Evolutionary conservation across 2,797 vertebrate genomes (phyloP).

Genomic region (Anas bernieri): DNA sequence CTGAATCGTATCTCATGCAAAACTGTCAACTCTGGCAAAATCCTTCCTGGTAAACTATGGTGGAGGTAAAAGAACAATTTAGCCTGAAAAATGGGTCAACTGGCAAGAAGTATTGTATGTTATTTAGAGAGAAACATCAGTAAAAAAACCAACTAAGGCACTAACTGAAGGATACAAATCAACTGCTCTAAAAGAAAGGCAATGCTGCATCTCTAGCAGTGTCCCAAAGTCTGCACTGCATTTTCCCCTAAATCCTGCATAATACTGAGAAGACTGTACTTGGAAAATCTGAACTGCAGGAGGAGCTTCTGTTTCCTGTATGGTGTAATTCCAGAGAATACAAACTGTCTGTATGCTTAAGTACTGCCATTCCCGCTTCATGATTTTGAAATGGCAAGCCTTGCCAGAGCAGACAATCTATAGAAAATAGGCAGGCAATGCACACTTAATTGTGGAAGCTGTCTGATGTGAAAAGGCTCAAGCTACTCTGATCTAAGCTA

Average conservation of each 20-base stretch:
- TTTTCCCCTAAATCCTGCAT: not conserved
- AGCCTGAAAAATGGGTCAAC: not conserved
- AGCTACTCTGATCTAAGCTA: not conserved
- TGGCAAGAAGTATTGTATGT: not conserved
- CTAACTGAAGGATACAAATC: not conserved
- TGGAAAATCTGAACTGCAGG: not conserved
- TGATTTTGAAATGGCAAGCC: not conserved
- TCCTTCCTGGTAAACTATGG: not conserved
- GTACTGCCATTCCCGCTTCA: not conserved
- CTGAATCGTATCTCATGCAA: not conserved
- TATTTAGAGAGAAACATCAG: not conserved
- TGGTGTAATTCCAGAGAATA: not conserved
- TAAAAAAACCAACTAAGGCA: not conserved
- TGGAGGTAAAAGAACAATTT: not conserved
- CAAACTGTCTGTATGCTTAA: not conserved
- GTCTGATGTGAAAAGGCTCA: not conserved
- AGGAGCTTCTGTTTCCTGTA: not conserved
- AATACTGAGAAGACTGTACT: not conserved
- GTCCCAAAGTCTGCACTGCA: not conserved
- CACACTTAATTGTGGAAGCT: not conserved
- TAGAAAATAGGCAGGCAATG: not conserved
- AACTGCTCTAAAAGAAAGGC: not conserved
- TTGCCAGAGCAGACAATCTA: not conserved
- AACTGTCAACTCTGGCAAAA: not conserved
- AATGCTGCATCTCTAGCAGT: not conserved